A percentile compares a stretch with the other conserved stretches of the same genome.
Conservation (phyloP, 2,797 vertebrate genomes). For the Enteromius treurensis region DNA sequence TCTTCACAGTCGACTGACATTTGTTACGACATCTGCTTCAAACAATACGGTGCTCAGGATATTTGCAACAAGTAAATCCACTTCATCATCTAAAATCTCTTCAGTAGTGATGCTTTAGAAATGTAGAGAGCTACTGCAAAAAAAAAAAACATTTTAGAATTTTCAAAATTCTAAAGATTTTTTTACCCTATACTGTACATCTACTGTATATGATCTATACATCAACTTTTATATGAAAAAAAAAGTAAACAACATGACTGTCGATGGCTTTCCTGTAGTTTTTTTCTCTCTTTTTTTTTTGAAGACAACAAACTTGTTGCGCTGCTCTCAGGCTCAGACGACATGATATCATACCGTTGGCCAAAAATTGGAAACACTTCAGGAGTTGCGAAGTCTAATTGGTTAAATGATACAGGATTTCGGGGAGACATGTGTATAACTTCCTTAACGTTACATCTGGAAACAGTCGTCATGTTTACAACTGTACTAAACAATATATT, state of each 20-base stretch:
- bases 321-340: neutral
- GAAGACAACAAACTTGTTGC: neutral
- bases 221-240: neutral
- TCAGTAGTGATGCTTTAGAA: neutral
- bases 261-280: neutral
- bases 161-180: neutral
- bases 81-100: neutral
- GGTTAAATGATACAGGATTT: neutral
- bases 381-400: neutral
- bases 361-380: neutral
- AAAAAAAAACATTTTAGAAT: too few species aligned
- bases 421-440: neutral
- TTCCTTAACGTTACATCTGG: neutral
- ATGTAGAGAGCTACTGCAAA: neutral
- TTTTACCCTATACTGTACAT: too few species aligned
- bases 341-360: too few species aligned
- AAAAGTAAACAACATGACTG: neutral
- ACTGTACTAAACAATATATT: neutral
- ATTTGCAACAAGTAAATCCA: neutral
- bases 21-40: neutral
- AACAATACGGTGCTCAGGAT: neutral
- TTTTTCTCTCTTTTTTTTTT: too few species aligned
- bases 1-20: neutral
- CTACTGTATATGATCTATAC: too few species aligned
- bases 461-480: neutral